These are phyloP conservation scores for Hyperoplus lanceolatus DNA, from an alignment of 2,797 vertebrate species.

Conservation along the genomic window DNA sequence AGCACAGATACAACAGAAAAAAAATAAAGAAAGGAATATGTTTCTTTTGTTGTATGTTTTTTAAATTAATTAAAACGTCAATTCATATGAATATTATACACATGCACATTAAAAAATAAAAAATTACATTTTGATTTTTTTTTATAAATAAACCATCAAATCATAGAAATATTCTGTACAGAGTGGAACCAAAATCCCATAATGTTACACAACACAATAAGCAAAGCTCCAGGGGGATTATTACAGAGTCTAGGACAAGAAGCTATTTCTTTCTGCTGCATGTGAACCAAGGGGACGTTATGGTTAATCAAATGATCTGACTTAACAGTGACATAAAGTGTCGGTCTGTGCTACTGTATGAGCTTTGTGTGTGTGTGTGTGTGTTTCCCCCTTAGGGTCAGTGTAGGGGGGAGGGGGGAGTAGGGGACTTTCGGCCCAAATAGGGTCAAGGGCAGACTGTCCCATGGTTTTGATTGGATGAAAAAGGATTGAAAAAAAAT, in stretches of 20 bases:
- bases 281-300: conserved; percentile 7
- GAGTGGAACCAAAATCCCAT: conserved; percentile 30
- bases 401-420: conserved; percentile 38
- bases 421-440: conserved; percentile 53
- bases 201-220: not conserved
- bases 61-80: no score
- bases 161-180: conserved; percentile 44
- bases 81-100: no score
- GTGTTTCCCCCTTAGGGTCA: conserved; percentile 44
- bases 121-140: no score
- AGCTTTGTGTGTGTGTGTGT: not conserved
- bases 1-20: conserved; percentile 42
- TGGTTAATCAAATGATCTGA: conserved; percentile 34
- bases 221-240: conserved; percentile 16
- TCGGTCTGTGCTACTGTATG: conserved; percentile 10
- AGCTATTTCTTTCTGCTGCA: not conserved
- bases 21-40: no score
- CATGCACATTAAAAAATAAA: no score
- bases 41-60: no score
- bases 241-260: not conserved
- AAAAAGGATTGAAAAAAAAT: conserved; percentile 51
- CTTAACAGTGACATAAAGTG: conserved; percentile 25
- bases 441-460: conserved; percentile 73
- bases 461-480: conserved; percentile 50
- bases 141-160: conserved; percentile 35